Base-by-base conservation (phyloP, 2,113 vertebrate genomes). In the Siniperca chuatsi region DNA sequence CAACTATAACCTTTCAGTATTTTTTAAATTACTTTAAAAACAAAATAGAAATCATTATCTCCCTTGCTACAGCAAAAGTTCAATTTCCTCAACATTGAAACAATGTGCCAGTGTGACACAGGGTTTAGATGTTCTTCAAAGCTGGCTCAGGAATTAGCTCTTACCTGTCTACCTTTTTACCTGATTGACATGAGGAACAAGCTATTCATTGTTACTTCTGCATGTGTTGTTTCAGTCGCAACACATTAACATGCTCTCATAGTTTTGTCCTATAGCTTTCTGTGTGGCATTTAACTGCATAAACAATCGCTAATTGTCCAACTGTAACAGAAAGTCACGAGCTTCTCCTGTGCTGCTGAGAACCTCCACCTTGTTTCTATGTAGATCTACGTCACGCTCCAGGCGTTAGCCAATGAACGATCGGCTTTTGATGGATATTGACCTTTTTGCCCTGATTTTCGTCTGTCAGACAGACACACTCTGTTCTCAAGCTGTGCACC, bases 341-440 rank as follows among this genome's bases (percentile, higher is more conserved):
- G 13, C 4, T 5, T 11, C 25, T 25, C 7, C 9, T 55, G n/a
- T 4, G 15, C 21, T 20, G 4, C 6, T 66, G 40, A 2, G 1
- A 6, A 3, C 20, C 8, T 25, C 2, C 33, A 21, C 18, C 20
- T 25, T 23, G 66, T 61, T 58, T n/a, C 65, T 18, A 35, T 25
- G 62, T 46, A 6, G 23, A 54, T 15, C 8, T 4, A 64, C 74
- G 71, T 88, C 87, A 85, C 64, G 1, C 13, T 52, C 12, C 3
- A 5, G 48, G 4, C 1, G 33, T 60, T 33, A 72, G 55, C 87
- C 89, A 90, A 85, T 90, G 20, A 61, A 42, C 1, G 7, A 21
- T 8, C n/a, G 6, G 2, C 0, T 5, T 37, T 25, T 29, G 2
- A 29, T 29, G 29, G 29, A 29, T 29, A 29, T 29, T 1, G 29